Conservation (phyloP, 1,140 invertebrate species). For the Cydia fagiglandana region DNA sequence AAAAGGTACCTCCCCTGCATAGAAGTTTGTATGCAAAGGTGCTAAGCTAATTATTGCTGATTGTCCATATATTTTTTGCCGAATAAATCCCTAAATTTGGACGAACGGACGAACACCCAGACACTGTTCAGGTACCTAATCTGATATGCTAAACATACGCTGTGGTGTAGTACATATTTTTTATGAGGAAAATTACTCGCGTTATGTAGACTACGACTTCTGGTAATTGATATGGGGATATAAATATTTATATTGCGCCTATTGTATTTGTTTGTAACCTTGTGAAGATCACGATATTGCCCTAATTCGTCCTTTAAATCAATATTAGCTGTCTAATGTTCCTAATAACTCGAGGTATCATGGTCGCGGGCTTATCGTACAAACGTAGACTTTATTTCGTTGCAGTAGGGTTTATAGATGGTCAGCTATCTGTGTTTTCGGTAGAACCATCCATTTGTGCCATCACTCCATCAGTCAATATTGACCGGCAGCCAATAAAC, state of each 20-base stretch:
- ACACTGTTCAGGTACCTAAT: too few relatives aligned
- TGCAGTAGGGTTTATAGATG: not conserved
- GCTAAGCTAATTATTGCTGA: too few relatives aligned
- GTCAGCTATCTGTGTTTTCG: not conserved
- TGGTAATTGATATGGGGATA: not conserved
- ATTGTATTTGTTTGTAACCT: conserved; percentile 13
- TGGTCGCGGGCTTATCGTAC: not conserved
- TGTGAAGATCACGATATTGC: conserved; percentile 28
- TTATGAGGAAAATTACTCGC: too few relatives aligned
- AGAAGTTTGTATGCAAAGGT: too few relatives aligned
- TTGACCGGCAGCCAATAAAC: conserved; percentile 23
- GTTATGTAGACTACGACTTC: too few relatives aligned
- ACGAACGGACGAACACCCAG: too few relatives aligned
- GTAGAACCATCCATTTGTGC: conserved; percentile 19
- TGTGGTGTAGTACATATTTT: too few relatives aligned
- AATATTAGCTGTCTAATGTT: conserved; percentile 21
- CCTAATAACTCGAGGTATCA: not conserved
- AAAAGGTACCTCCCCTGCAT: too few relatives aligned
- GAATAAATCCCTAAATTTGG: too few relatives aligned
- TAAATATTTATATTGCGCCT: not conserved
- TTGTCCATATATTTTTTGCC: too few relatives aligned
- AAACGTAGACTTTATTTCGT: not conserved
- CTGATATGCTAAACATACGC: too few relatives aligned
- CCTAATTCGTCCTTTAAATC: conserved; percentile 18
- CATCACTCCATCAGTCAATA: conserved; percentile 24